A percentile compares a stretch with the other conserved stretches of the same genome.
Conservation (phyloP, 2,888 invertebrate genomes). For the Ellobium chinense region DNA sequence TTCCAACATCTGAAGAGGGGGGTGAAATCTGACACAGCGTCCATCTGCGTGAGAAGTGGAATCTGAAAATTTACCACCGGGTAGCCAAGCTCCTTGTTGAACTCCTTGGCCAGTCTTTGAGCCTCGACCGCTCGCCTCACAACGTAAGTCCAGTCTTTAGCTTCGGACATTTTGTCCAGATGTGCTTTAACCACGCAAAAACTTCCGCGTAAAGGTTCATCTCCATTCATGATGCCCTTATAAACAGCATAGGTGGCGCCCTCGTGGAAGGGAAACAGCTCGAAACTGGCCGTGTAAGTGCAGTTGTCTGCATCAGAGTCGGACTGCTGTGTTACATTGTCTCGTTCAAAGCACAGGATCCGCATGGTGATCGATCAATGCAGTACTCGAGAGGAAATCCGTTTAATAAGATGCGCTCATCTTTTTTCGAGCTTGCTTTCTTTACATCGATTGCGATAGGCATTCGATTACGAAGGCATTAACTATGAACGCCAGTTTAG, state of each 20-base stretch:
- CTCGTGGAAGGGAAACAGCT: constrained; percentile 55
- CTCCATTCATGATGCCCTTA: constrained; percentile 52
- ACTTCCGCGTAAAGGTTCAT: constrained; percentile 45
- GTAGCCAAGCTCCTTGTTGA: constrained; percentile 45
- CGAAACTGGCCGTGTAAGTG: constrained; percentile 52
- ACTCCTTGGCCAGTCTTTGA: constrained; percentile 40
- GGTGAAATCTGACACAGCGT: constrained; percentile 51
- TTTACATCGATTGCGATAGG: no score
- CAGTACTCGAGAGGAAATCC: no score
- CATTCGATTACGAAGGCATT: no score
- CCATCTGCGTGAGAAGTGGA: constrained; percentile 47
- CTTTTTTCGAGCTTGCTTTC: no score
- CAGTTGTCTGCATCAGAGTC: constrained; percentile 29
- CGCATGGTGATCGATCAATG: constrained; percentile 48
- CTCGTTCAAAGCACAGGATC: constrained; percentile 51
- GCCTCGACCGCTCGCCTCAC: constrained; percentile 35
- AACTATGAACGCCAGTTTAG: no score
- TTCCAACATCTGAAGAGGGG: constrained; percentile 43
- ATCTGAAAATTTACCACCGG: constrained; percentile 38
- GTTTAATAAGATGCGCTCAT: no score
- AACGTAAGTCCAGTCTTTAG: constrained; percentile 41
- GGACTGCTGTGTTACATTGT: constrained; percentile 51
- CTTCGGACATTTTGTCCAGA: constrained; percentile 32
- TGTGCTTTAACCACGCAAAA: constrained; percentile 52
- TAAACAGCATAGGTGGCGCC: constrained; percentile 50